Percentiles rank a stretch among this genome's conserved stretches.
phyloP scores from a whole-genome alignment of 2,888 invertebrate genomes.

The Subacronicta megacephala region DNA sequence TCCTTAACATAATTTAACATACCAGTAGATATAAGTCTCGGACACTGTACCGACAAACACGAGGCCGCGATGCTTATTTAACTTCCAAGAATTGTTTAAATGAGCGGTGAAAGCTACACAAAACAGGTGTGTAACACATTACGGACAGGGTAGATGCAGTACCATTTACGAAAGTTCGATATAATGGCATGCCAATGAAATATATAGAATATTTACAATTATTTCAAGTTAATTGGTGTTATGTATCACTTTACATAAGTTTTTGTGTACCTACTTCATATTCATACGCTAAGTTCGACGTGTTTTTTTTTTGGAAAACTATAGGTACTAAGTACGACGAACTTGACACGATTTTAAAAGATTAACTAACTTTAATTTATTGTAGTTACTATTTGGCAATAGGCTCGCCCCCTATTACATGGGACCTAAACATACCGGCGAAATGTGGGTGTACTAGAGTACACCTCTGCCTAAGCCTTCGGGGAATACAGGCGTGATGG shows the following conservation, averaged over 20 bases:
- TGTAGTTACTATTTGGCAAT: too few relatives aligned
- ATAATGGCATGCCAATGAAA: conserved; percentile 14
- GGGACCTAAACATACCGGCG: too few relatives aligned
- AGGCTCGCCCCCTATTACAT: too few relatives aligned
- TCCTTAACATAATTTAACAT: not conserved
- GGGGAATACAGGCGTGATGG: too few relatives aligned
- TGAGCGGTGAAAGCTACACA: conserved; percentile 77
- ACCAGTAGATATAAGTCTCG: conserved; percentile 56
- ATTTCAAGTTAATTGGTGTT: conserved; percentile 2
- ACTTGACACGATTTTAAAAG: too few relatives aligned
- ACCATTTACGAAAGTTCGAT: conserved; percentile 52
- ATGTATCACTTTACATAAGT: not conserved
- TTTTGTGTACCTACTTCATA: too few relatives aligned
- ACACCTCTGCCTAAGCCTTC: too few relatives aligned
- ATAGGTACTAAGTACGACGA: too few relatives aligned
- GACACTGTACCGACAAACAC: conserved; percentile 52
- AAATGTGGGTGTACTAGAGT: too few relatives aligned
- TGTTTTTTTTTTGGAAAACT: too few relatives aligned
- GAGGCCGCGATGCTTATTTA: conserved; percentile 66
- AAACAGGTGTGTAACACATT: conserved; percentile 75
- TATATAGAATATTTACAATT: not conserved
- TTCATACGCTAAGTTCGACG: too few relatives aligned
- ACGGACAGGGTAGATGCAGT: conserved; percentile 64
- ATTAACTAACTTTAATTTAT: too few relatives aligned
- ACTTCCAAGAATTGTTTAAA: conserved; percentile 79